Evolutionary conservation across 2,113 vertebrate genomes (phyloP).

Genomic region (Atractosteus spatula): DNA sequence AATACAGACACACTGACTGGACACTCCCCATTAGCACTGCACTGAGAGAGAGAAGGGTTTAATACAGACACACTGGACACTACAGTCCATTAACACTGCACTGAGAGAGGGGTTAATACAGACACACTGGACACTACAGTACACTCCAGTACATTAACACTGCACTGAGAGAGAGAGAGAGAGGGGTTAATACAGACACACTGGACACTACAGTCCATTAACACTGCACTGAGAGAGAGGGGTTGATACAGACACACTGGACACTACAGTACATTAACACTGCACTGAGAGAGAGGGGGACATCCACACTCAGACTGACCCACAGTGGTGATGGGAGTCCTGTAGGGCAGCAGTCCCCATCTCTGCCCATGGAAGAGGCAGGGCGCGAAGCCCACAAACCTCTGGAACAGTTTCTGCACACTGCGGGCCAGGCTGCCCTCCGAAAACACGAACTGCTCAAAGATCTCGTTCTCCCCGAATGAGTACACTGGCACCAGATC

Average conservation of each 20-base stretch:
- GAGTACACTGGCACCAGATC: constrained; percentile 75
- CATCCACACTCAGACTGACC: constrained; percentile 56
- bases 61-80: too few species aligned
- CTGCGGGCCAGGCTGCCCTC: constrained; percentile 49
- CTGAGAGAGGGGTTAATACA: too few species aligned
- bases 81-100: too few species aligned
- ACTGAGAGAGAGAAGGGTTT: too few species aligned
- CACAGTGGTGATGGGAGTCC: constrained; percentile 66
- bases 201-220: too few species aligned
- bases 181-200: neutral
- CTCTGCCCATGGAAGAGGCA: constrained; percentile 68
- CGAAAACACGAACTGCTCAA: constrained; percentile 56
- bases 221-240: neutral
- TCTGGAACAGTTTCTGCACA: constrained; percentile 68
- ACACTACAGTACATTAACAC: neutral
- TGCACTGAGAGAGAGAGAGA: neutral
- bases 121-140: too few species aligned
- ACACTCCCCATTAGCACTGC: neutral
- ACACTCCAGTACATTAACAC: too few species aligned
- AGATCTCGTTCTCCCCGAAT: constrained; percentile 79
- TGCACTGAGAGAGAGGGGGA: neutral
- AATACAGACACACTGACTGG: neutral
- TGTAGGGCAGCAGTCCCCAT: constrained; percentile 62
- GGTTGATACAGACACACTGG: neutral
- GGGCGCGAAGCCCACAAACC: constrained; percentile 61